Conservation (phyloP, 2,113 vertebrate genomes). For the Mesembrinibis cayennensis region DNA sequence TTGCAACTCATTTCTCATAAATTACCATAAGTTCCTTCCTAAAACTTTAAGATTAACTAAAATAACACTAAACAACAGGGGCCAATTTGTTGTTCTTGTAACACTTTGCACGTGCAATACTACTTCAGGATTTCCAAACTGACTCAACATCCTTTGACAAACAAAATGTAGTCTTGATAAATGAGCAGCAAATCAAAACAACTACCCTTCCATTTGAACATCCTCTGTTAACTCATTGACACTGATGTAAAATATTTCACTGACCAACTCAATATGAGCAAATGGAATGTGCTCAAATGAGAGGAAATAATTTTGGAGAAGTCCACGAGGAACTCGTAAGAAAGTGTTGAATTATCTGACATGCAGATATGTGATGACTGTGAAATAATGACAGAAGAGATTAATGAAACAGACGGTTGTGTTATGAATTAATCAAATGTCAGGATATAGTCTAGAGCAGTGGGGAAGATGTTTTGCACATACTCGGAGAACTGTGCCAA, state of each 20-base stretch:
- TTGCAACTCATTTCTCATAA: neutral
- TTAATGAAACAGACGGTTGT: neutral
- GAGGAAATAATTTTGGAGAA: neutral
- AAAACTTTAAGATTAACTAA: neutral
- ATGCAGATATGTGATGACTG: neutral
- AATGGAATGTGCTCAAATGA: neutral
- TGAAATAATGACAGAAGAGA: neutral
- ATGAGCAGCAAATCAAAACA: neutral
- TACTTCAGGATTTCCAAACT: neutral
- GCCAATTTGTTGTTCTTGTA: neutral
- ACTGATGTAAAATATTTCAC: neutral
- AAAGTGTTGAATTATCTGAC: slow-evolving; percentile 6
- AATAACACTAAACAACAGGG: neutral
- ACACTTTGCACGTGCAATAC: neutral
- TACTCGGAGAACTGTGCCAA: neutral
- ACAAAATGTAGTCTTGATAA: neutral
- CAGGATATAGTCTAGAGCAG: neutral
- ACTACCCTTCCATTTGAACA: neutral
- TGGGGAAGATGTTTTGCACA: neutral
- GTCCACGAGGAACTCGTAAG: neutral
- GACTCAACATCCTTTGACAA: neutral
- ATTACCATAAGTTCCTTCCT: neutral
- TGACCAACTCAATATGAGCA: neutral
- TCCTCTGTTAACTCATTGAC: neutral
- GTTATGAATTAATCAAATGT: neutral